Evolutionary conservation across 2,888 invertebrate genomes (phyloP).

Genomic region (Drosophila anceps): DNA sequence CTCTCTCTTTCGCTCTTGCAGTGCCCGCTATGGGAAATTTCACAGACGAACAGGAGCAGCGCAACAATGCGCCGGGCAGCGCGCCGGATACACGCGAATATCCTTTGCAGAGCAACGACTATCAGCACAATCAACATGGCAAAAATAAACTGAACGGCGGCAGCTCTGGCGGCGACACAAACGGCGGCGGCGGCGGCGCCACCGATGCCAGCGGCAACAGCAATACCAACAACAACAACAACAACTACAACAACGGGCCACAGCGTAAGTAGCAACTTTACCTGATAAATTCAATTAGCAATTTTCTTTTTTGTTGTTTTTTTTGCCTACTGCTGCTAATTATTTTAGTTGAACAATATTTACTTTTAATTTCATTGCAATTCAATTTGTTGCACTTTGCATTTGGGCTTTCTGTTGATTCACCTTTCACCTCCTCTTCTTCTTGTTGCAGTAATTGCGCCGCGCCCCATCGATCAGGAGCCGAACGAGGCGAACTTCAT

Average conservation of each 20-base stretch:
- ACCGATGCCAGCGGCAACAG: constrained; percentile 42
- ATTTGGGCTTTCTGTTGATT: constrained; percentile 48
- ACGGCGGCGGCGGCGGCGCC: constrained; percentile 59
- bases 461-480: constrained; percentile 87
- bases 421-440: constrained; percentile 19
- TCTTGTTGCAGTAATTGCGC: constrained; percentile 83
- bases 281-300: constrained; percentile 65
- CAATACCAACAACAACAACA: constrained; percentile 69
- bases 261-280: constrained; percentile 71
- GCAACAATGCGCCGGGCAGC: constrained; percentile 73
- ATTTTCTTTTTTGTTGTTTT: constrained; percentile 5
- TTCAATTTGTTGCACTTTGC: constrained; percentile 24
- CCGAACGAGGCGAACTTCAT: constrained; percentile 87
- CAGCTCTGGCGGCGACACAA: constrained; percentile 44
- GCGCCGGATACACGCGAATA: constrained; percentile 87
- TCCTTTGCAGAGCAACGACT: constrained; percentile 89
- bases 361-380: constrained; percentile 72
- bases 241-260: constrained; percentile 81
- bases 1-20: constrained; percentile 59
- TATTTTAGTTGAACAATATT: constrained; percentile 78
- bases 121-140: constrained; percentile 86
- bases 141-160: constrained; percentile 74
- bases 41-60: constrained; percentile 87
- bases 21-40: constrained; percentile 88
- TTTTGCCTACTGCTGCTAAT: constrained; percentile 51